Percentiles rank a stretch among this genome's conserved stretches.
phyloP scores from a whole-genome alignment of 2,888 invertebrate genomes.

The Pelosia muscerda region DNA sequence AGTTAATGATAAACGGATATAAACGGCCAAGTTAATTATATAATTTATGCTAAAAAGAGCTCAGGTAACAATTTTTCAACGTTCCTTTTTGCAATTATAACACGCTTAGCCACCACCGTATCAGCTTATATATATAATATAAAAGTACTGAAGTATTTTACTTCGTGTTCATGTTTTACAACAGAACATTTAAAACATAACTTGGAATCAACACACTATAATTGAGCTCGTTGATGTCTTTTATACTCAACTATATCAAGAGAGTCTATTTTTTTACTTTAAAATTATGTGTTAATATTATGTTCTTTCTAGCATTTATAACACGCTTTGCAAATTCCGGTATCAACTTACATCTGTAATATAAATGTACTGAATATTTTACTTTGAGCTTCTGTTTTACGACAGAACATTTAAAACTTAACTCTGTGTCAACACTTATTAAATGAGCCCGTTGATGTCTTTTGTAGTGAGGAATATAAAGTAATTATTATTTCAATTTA shows the following conservation, averaged over 20 bases:
- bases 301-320: no score
- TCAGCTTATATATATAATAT: neutral
- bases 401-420: neutral
- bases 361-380: neutral
- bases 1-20: no score
- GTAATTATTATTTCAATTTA: neutral
- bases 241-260: neutral
- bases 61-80: neutral
- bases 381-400: neutral
- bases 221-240: slow-evolving; percentile 58
- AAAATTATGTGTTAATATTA: neutral
- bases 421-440: slow-evolving; percentile 14
- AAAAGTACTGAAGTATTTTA: neutral
- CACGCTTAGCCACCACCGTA: neutral
- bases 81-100: neutral
- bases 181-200: neutral
- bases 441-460: slow-evolving; percentile 57
- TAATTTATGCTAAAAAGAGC: neutral
- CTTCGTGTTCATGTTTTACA: neutral
- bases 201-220: slow-evolving; percentile 13
- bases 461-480: slow-evolving; percentile 17
- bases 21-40: no score
- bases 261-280: neutral
- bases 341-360: neutral
- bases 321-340: no score